Evolutionary conservation across 2,888 invertebrate genomes (phyloP), one percentile per base, ranked within the genome.

Genomic region (Pseudococcus jackbeardsleyi): DNA sequence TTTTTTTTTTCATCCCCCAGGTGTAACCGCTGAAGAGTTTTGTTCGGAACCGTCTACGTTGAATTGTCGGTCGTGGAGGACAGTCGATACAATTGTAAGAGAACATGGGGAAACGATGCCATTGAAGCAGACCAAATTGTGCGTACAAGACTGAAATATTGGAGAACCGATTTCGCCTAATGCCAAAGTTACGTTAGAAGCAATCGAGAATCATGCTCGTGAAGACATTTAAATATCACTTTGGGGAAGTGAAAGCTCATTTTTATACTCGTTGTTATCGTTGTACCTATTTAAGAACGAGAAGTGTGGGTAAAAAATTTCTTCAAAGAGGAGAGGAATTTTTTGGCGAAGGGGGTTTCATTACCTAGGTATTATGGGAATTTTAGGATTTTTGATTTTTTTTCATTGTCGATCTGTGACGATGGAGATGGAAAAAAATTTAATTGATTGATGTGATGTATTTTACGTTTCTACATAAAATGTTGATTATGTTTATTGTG

Each of bases 21-120:
- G 88, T 82, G 50, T n/a, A 11, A 84, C 88, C 12, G 39, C 84
- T 6, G 88, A 88, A 9, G 88, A 88, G 22, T 33, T 84, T 84
- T 88, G 42, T 48, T 84, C 88, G 6, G 50, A 84, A 42, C 26
- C 50, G n/a, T 84, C 84, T 22, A 42, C n/a, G 12, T 39, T 39
- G 5, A 46, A 48, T 64, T 88, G 12, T n/a, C 89, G 89, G 64
- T 89, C 87, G 86, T 68, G 82, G 39, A 88, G 88, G n/a, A 89
- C 88, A 48, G 89, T 90, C 8, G 90, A 90, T 77, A 90, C 89
- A 6, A 89, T 89, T 7, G 89, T 90, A 11, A 89, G 88, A 8
- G 89, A 89, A 7, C 89, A 85, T 12, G 90, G 89, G 5, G 89
- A 90, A 50, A 89, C 89, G 39, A 89, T 90, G 42, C 89, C 89